A percentile compares a stretch with the other conserved stretches of the same genome.
Evolutionary conservation across 2,113 vertebrate species (phyloP).

Genomic region (Oenanthe oenanthe): DNA sequence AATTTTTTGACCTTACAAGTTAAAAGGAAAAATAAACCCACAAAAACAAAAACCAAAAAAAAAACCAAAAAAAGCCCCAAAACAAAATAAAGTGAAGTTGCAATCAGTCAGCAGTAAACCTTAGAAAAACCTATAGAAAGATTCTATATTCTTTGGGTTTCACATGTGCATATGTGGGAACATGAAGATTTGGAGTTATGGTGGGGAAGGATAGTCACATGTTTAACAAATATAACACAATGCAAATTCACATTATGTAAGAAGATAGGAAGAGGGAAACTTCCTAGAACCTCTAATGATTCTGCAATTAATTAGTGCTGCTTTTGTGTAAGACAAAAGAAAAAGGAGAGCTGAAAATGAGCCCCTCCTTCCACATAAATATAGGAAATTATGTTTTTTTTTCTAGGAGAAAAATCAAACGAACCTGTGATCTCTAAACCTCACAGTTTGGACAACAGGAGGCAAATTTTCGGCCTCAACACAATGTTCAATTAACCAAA

Average conservation of each 20-base stretch:
- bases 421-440: neutral
- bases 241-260: neutral
- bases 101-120: neutral
- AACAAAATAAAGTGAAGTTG: neutral
- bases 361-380: neutral
- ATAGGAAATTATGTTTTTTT: neutral
- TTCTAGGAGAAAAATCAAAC: neutral
- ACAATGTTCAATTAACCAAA: neutral
- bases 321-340: neutral
- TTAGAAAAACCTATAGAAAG: neutral
- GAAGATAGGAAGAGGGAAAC: neutral
- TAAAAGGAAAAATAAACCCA: neutral
- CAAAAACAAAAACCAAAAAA: neutral
- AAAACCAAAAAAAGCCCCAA: too few species aligned
- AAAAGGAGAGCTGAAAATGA: neutral
- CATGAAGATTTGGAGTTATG: neutral
- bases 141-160: neutral
- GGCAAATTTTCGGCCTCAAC: neutral
- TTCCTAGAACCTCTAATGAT: neutral
- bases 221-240: neutral
- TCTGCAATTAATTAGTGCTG: neutral
- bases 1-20: neutral
- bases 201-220: neutral
- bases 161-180: accelerated
- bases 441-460: neutral